These are phyloP conservation scores for Spermophilus dauricus DNA, from an alignment of 2,113 vertebrate genomes.

Conservation along the genomic window DNA sequence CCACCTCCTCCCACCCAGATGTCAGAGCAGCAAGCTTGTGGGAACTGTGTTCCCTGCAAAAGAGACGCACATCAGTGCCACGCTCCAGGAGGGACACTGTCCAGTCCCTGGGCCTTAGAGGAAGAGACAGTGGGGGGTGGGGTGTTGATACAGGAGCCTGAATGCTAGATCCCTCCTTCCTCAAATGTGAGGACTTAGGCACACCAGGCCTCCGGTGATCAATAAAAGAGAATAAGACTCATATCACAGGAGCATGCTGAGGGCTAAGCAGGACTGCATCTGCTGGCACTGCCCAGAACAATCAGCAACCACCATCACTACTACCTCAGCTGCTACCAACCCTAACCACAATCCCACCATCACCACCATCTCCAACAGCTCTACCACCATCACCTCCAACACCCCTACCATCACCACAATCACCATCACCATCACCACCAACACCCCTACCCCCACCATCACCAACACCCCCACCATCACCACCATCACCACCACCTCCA, in stretches of 20 bases:
- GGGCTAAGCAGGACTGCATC: accelerated
- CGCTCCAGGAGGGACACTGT: background rate
- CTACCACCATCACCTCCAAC: accelerated
- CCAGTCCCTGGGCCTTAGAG: background rate
- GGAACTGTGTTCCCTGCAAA: background rate
- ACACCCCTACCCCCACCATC: accelerated
- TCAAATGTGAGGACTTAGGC: background rate
- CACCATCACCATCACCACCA: accelerated
- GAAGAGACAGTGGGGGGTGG: accelerated
- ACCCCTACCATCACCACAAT: accelerated
- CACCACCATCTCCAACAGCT: accelerated
- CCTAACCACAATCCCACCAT: accelerated
- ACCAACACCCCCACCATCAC: accelerated
- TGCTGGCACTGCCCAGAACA: accelerated
- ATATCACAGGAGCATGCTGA: accelerated
- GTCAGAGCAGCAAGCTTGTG: background rate
- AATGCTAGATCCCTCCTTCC: accelerated
- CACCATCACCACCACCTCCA: accelerated
- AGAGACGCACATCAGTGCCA: accelerated
- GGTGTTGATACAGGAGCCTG: accelerated
- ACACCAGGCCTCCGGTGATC: accelerated
- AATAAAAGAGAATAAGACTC: accelerated
- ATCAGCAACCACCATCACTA: accelerated
- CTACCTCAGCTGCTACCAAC: background rate
- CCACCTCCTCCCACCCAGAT: accelerated